Evolutionary conservation across 2,113 vertebrate species (phyloP).

Genomic region (Epinephelus moara): DNA sequence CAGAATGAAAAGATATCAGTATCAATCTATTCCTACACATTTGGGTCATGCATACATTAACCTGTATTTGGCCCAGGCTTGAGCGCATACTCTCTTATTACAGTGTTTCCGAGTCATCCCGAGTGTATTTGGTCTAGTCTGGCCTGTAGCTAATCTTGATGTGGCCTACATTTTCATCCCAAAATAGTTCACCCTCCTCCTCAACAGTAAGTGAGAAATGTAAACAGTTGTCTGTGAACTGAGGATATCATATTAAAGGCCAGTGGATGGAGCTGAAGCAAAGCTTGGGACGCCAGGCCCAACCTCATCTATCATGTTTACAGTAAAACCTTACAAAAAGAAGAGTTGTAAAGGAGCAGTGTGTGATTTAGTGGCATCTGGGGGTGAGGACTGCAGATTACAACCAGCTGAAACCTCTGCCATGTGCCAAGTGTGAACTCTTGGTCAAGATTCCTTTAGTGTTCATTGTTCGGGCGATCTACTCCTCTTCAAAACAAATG

Average conservation of each 20-base stretch:
- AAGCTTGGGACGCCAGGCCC: not conserved
- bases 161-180: constrained; percentile 72
- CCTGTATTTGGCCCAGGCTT: constrained; percentile 57
- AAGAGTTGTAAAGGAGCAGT: not conserved
- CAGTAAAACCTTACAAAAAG: constrained; percentile 6
- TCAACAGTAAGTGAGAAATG: constrained; percentile 62
- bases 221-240: constrained; percentile 66
- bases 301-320: constrained; percentile 19
- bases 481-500: too few species aligned
- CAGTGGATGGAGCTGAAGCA: not conserved
- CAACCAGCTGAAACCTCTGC: too few species aligned
- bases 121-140: constrained; percentile 55
- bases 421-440: too few species aligned
- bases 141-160: constrained; percentile 71
- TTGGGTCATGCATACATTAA: constrained; percentile 72
- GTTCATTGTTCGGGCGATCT: too few species aligned
- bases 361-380: too few species aligned
- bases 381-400: too few species aligned
- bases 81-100: constrained; percentile 52
- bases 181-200: constrained; percentile 64
- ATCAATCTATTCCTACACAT: constrained; percentile 57
- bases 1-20: constrained; percentile 19
- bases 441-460: too few species aligned
- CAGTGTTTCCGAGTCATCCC: constrained; percentile 42
- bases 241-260: constrained; percentile 32